Evolutionary conservation across 1,140 invertebrate species (phyloP), one percentile per base, ranked within the genome.

Genomic region (Calycopis cecrops): DNA sequence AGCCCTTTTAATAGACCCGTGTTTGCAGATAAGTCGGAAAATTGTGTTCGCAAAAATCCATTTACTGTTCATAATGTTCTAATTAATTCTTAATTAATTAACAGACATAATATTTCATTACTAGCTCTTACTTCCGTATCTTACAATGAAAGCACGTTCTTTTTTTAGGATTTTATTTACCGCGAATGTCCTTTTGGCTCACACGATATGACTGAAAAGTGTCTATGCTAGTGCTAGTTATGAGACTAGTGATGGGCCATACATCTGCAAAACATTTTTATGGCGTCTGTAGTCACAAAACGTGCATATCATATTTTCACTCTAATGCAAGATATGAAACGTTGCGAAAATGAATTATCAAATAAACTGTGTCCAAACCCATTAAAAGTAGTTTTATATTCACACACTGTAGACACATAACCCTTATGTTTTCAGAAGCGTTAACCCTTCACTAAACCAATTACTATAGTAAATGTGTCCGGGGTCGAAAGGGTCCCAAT

Each of bases 1-100:
- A 64, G 57, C 59, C 57, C 62, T 60, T n/a, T 64, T 67, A 58
- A 54, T 71, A 73, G 71, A 63, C 55, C 53, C 55, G 49, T 62
- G 62, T 62, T 49, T 54, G 49, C 51, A 61, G 59, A 60, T 37
- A 51, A 16, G 35, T 51, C 33, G 35, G 48, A 34, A 16, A 50
- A 34, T 12, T 16, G 35, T 34, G 14, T 33, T 34, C 16, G 21
- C 33, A 50, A 50, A 49, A 49, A 34, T 50, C 16, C 35, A 28
- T 34, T 50, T 34, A 50, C 33, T 35, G 12, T 34, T 50, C 10
- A 34, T 50, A 12, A 34, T 16, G 14, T 14, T 9, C 14, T 1
- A 16, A 28, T 12, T n/a, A 48, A 1, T n/a, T 28, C 14, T 48
- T n/a, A 34, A 44, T 48, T n/a, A 34, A 44, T 44, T 17, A 44